Evolutionary conservation across 2,888 invertebrate species (phyloP).

Genomic region (Dynastes hyllus): DNA sequence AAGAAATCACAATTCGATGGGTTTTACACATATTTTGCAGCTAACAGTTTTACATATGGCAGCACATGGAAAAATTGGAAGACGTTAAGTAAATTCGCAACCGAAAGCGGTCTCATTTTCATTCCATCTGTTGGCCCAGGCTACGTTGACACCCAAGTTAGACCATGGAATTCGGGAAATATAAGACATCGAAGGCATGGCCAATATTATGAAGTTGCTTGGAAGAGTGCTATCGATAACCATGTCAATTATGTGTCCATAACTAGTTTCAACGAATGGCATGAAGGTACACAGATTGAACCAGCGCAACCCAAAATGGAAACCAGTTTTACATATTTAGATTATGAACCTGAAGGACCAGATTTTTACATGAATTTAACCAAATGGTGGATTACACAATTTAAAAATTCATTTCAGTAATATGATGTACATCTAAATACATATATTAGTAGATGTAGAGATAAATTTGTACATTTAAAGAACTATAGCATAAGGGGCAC

Average conservation of each 20-base stretch:
- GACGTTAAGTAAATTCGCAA: constrained; percentile 72
- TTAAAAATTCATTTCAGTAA: constrained; percentile 58
- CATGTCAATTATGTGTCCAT: constrained; percentile 76
- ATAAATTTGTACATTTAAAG: not conserved
- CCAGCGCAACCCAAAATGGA: constrained; percentile 73
- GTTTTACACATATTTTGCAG: constrained; percentile 79
- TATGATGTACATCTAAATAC: not conserved
- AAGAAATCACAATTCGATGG: constrained; percentile 74
- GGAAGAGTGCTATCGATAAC: constrained; percentile 76
- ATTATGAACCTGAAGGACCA: constrained; percentile 77
- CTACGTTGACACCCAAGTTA: constrained; percentile 78
- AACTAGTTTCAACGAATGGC: constrained; percentile 85
- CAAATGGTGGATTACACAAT: constrained; percentile 76
- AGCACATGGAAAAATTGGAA: constrained; percentile 75
- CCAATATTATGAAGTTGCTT: constrained; percentile 78
- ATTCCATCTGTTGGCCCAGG: constrained; percentile 82
- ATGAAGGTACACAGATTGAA: constrained; percentile 84
- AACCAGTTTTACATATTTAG: constrained; percentile 71
- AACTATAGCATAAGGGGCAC: too few species aligned
- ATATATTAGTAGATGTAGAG: not conserved
- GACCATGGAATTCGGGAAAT: constrained; percentile 76
- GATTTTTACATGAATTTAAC: constrained; percentile 79
- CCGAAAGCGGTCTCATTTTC: constrained; percentile 76
- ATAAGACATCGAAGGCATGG: constrained; percentile 74
- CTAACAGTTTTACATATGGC: constrained; percentile 76